A percentile compares a stretch with the other conserved stretches of the same genome.
Evolutionary conservation across 1,140 invertebrate genomes (phyloP).

Genomic region (Pseudomyrmex dendroicus): DNA sequence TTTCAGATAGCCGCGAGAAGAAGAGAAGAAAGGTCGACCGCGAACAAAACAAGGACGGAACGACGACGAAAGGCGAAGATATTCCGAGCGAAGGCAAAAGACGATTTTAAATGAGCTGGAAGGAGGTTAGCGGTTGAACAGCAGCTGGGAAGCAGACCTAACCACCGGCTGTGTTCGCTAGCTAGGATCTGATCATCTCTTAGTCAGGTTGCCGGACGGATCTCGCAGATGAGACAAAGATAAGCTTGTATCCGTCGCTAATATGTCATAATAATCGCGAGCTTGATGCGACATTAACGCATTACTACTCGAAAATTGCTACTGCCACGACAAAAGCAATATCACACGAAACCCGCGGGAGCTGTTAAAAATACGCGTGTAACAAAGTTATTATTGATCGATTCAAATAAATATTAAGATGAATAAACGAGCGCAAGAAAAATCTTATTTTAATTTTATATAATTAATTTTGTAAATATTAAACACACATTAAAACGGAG

Average conservation of each 20-base stretch:
- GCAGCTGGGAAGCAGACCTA: conserved; percentile 53
- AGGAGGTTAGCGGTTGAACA: conserved; percentile 42
- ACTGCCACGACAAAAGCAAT: background rate
- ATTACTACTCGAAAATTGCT: background rate
- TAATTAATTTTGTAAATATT: no score
- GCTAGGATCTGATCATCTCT: conserved; percentile 28
- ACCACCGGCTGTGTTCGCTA: conserved; percentile 35
- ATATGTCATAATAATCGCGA: conserved; percentile 25
- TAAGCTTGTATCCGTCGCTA: conserved; percentile 2
- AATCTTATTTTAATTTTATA: no score
- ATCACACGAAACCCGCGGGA: no score
- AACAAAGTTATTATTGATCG: no score
- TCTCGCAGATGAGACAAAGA: background rate
- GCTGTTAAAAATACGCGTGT: no score
- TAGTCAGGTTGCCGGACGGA: background rate
- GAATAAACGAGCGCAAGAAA: no score
- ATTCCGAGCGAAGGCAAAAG: conserved; percentile 30
- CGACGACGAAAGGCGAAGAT: conserved; percentile 14
- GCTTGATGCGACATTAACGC: background rate
- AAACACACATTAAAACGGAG: no score
- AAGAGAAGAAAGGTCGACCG: background rate
- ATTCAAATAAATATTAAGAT: no score
- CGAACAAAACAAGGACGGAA: conserved; percentile 2
- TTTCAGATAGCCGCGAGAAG: background rate
- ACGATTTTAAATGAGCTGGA: conserved; percentile 56